Conservation (phyloP, 92 coral and sea anemone genomes). For the Desmophyllum pertusum region DNA sequence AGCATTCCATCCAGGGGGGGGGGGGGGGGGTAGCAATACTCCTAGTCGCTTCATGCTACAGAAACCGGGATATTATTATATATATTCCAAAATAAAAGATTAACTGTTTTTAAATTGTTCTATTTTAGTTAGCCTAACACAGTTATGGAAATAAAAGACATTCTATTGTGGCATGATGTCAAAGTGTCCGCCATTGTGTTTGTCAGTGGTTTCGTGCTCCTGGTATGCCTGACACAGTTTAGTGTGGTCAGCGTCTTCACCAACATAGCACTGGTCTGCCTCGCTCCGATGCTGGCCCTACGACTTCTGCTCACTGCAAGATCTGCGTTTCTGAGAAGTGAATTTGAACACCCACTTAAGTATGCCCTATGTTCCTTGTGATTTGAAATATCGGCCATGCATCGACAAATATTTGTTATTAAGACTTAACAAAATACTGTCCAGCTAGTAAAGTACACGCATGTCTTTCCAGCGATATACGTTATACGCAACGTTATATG, state of each 20-base stretch:
- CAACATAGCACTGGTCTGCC: constrained; percentile 80
- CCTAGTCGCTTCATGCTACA: too few relatives aligned
- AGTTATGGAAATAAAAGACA: constrained; percentile 71
- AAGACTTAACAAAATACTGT: too few relatives aligned
- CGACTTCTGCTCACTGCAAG: constrained; percentile 86
- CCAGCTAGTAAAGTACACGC: too few relatives aligned
- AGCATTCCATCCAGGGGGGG: too few relatives aligned
- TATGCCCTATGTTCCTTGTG: neutral
- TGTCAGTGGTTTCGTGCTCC: constrained; percentile 76
- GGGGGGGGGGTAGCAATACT: too few relatives aligned
- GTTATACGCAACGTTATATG: too few relatives aligned
- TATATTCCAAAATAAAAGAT: too few relatives aligned
- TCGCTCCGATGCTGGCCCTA: constrained; percentile 89
- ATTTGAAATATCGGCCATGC: neutral
- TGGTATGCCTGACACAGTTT: constrained; percentile 93
- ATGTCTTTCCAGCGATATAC: too few relatives aligned
- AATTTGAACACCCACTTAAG: constrained; percentile 93
- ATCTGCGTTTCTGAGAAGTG: constrained; percentile 81
- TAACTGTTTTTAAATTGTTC: neutral
- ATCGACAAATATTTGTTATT: too few relatives aligned
- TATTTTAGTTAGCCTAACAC: neutral
- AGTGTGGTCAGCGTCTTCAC: constrained; percentile 90
- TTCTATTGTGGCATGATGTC: constrained; percentile 92
- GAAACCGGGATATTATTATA: too few relatives aligned
- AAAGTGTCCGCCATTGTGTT: constrained; percentile 85